Base-by-base conservation (phyloP, 1,140 invertebrate species). In the Lepidotrigona ventralis region DNA sequence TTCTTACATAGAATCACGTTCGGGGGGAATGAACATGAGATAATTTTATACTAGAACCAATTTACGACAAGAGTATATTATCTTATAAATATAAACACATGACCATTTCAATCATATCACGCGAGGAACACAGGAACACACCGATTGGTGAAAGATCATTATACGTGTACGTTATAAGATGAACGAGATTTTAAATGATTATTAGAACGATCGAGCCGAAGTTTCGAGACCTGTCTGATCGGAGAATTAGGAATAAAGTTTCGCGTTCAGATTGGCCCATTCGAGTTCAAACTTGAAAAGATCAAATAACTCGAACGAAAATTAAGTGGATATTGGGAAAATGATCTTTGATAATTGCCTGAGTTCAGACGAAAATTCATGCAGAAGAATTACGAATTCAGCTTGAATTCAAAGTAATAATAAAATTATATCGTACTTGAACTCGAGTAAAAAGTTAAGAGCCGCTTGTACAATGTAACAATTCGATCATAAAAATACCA, bases 1-100 rank as follows among this genome's bases (percentile, higher is more conserved):
- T 85, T 85, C 83, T 68, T 86, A 75, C 64, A 69, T 87, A 87
- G 81, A 70, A 69, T 88, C 75, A 71, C 85, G 79, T 80, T 83
- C 72, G 63, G 63, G 8, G 60, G 79, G 29, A 19, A 68, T 88
- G 86, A 90, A 90, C 86, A 89, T 90, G 87, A 88, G 15, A 91
- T 93, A 93, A 93, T 93, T 93, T 93, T 92, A 86, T 93, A 93
- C 91, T 93, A 93, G 91, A 87, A 73, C 54, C 72, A 72, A 85
- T 84, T 89, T 85, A 83, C 39, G 66, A 56, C 68, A 88, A 89
- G 77, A 87, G 51, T 90, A 86, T 71, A 83, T 72, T 33, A 85
- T 73, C 29, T 76, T 85, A 85, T 89, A 85, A 60, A 84, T 66
- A 81, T 81, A 75, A 77, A 84, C 74, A 79, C 81, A 85, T 70